phyloP scores from a whole-genome alignment of 2,113 vertebrate species.

The Hippotragus niger region DNA sequence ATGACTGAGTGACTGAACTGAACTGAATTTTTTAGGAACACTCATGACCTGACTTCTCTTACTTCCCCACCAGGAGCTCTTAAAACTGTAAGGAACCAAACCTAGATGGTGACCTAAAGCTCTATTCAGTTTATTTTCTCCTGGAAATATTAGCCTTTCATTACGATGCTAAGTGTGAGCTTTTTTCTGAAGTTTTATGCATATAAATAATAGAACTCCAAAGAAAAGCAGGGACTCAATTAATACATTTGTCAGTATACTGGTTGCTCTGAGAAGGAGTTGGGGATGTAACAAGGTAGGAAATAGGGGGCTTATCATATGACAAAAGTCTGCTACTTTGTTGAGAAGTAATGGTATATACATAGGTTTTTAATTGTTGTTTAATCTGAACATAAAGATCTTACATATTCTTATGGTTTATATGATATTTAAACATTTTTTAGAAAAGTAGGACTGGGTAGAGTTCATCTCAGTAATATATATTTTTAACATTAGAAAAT shows the following conservation, averaged over 20 bases:
- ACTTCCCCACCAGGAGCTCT: background rate
- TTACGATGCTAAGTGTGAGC: background rate
- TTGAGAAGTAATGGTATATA: background rate
- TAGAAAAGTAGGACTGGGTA: background rate
- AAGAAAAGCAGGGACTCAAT: background rate
- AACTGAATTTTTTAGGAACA: background rate
- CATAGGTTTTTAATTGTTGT: background rate
- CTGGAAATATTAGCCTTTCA: background rate
- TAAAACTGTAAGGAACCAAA: background rate
- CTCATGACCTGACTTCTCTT: background rate
- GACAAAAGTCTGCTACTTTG: background rate
- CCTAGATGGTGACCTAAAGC: background rate
- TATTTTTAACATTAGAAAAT: constrained; percentile 15
- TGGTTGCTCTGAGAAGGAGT: background rate
- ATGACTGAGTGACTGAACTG: accelerated
- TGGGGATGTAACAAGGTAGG: background rate
- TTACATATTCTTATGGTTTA: background rate
- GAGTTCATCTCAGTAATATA: background rate
- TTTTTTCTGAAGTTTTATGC: background rate
- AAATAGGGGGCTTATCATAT: background rate
- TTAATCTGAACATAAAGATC: background rate
- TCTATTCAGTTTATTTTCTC: background rate
- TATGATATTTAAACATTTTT: background rate
- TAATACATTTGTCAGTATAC: background rate
- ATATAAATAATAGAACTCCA: background rate